Evolutionary conservation across 2,113 vertebrate genomes (phyloP).

Genomic region (Elaphurus davidianus): DNA sequence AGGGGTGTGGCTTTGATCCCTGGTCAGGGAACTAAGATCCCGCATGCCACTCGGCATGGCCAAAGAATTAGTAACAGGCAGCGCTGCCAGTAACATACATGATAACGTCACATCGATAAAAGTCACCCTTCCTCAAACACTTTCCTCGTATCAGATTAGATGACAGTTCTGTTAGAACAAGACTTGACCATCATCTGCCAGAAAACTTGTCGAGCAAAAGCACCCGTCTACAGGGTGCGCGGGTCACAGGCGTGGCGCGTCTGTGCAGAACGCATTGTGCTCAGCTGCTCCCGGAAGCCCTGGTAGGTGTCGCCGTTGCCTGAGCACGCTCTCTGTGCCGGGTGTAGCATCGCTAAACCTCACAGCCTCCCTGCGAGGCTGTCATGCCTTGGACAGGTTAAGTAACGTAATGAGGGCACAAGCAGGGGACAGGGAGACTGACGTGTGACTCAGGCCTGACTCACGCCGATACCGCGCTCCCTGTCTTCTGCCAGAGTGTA

Average conservation of each 20-base stretch:
- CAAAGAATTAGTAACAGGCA: background rate
- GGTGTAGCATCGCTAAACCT: fast-evolving
- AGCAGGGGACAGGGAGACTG: background rate
- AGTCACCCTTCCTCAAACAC: background rate
- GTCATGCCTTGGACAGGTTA: background rate
- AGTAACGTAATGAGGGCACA: background rate
- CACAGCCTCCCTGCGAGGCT: background rate
- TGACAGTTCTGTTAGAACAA: background rate
- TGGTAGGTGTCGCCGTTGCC: fast-evolving
- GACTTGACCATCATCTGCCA: background rate
- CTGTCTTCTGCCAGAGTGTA: too few species aligned
- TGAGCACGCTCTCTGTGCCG: background rate
- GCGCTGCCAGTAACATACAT: background rate
- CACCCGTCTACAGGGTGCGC: fast-evolving
- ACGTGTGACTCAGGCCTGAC: background rate
- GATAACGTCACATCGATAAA: too few species aligned
- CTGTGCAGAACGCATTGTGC: background rate
- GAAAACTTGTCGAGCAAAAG: background rate
- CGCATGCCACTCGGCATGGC: fast-evolving
- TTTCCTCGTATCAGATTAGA: background rate
- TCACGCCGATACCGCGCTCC: background rate
- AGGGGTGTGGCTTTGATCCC: background rate
- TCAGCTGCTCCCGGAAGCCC: background rate
- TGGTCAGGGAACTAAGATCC: background rate
- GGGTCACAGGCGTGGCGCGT: background rate